phyloP scores from a whole-genome alignment of 2,888 invertebrate species.

The Drosophila birchii region DNA sequence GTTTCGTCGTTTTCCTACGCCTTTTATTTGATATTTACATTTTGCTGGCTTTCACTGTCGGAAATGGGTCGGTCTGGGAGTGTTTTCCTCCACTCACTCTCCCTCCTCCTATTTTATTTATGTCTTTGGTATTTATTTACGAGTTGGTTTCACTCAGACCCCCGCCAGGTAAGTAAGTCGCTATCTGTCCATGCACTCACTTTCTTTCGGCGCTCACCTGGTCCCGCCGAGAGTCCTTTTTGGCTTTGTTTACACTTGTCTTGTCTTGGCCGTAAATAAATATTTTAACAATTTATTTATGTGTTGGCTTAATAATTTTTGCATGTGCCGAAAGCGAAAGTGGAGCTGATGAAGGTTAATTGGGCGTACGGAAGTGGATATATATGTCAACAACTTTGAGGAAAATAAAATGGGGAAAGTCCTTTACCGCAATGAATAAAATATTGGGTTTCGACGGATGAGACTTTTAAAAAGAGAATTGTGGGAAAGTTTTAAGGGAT shows the following conservation, averaged over 20 bases:
- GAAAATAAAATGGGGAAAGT: conserved; percentile 2
- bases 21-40: conserved; percentile 54
- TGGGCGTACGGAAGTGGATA: conserved; percentile 14
- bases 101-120: conserved; percentile 38
- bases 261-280: conserved; percentile 51
- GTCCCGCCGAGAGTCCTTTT: conserved; percentile 15
- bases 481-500: neutral
- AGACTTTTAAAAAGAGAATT: neutral
- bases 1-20: conserved; percentile 12
- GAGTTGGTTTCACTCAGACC: conserved; percentile 30
- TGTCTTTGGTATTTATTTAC: conserved; percentile 49
- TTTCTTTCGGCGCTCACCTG: conserved; percentile 8
- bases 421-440: conserved; percentile 6
- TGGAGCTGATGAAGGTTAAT: conserved; percentile 28
- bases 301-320: conserved; percentile 48
- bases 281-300: conserved; percentile 64
- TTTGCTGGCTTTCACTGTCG: conserved; percentile 42
- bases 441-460: neutral
- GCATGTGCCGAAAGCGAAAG: conserved; percentile 21
- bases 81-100: conserved; percentile 13
- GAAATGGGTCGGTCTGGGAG: conserved; percentile 24
- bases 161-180: conserved; percentile 21
- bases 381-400: neutral
- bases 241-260: conserved; percentile 40
- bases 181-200: conserved; percentile 37